A percentile compares a stretch with the other conserved stretches of the same genome.
Conservation (phyloP, 2,113 vertebrate species). For the Alectura lathami region DNA sequence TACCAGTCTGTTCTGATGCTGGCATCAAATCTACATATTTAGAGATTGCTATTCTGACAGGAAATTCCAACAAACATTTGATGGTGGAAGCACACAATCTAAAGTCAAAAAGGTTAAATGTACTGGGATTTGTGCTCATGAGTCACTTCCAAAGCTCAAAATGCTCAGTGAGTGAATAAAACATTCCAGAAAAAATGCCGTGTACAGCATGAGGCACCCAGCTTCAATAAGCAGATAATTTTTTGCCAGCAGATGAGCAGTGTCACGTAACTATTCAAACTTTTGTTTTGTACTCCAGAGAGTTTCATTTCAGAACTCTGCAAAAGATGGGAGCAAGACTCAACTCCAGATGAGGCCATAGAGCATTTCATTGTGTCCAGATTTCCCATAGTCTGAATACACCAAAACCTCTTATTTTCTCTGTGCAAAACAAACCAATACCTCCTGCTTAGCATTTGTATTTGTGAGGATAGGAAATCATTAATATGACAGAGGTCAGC, state of each 20-base stretch:
- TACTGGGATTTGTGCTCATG: slow-evolving; percentile 29
- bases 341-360: not conserved
- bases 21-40: not conserved
- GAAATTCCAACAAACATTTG: not conserved
- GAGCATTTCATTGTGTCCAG: not conserved
- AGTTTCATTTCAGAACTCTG: not conserved
- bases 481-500: not conserved
- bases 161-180: slow-evolving; percentile 46
- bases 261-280: not conserved
- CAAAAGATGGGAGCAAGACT: slow-evolving; percentile 2
- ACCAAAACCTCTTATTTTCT: not conserved
- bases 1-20: not conserved
- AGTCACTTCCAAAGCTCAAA: slow-evolving; percentile 48
- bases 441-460: not conserved
- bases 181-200: slow-evolving; percentile 41
- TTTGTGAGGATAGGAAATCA: not conserved
- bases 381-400: not conserved
- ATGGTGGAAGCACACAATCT: not conserved
- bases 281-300: not conserved
- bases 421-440: not conserved
- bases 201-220: not conserved
- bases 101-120: slow-evolving; percentile 6
- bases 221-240: not conserved
- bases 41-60: not conserved
- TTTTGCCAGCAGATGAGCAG: not conserved